These are phyloP conservation scores for Rhagologus leucostigma DNA, from an alignment of 2,113 vertebrate genomes.

Conservation along the genomic window DNA sequence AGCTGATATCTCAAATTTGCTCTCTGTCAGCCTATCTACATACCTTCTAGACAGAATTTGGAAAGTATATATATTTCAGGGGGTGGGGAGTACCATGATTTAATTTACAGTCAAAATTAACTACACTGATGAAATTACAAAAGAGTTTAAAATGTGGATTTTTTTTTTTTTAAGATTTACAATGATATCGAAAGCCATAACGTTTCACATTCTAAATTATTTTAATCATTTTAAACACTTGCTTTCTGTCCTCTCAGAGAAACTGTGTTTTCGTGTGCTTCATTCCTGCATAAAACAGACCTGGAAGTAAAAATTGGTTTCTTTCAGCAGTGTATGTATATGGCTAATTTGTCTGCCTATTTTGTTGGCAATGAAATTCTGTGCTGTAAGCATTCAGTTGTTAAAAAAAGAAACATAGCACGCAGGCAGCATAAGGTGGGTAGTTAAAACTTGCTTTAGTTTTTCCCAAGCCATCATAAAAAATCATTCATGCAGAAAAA, in stretches of 20 bases:
- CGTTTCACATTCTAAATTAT: background rate
- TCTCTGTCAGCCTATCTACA: background rate
- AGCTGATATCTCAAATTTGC: background rate
- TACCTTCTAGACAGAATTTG: background rate
- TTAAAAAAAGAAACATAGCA: background rate
- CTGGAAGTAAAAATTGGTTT: background rate
- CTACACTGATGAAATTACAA: background rate
- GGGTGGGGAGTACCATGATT: rapidly evolving
- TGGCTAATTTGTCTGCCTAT: background rate
- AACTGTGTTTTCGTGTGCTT: background rate
- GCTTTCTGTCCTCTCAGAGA: background rate
- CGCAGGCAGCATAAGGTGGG: background rate
- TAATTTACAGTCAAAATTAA: background rate
- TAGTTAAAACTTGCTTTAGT: background rate
- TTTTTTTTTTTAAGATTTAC: background rate
- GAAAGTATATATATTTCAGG: background rate
- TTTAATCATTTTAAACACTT: background rate
- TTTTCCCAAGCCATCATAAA: background rate
- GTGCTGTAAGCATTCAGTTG: background rate
- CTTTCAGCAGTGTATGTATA: background rate
- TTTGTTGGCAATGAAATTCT: background rate
- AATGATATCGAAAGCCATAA: background rate
- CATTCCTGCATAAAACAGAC: background rate
- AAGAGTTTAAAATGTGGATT: background rate
- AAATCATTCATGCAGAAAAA: background rate